Evolutionary conservation across 2,888 invertebrate species (phyloP).

Genomic region (Parnassius apollo): DNA sequence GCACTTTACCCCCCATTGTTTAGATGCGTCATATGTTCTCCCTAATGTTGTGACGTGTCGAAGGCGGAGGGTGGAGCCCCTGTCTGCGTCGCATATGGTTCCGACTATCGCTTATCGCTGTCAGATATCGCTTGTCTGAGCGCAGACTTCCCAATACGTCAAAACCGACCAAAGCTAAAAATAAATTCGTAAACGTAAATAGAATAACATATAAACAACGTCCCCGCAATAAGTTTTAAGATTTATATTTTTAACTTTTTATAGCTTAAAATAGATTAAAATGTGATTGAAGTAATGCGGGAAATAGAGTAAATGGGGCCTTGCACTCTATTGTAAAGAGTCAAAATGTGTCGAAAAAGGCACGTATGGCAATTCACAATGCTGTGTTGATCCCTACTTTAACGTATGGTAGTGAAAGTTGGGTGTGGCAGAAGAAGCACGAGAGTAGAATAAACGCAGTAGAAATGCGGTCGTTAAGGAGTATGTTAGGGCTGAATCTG

Average conservation of each 20-base stretch:
- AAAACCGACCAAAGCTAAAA: constrained; percentile 44
- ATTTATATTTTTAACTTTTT: background rate
- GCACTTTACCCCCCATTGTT: background rate
- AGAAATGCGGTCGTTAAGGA: no score
- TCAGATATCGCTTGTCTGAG: constrained; percentile 72
- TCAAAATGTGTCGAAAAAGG: no score
- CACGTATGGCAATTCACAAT: no score
- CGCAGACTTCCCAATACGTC: constrained; percentile 45
- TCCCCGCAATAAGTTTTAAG: background rate
- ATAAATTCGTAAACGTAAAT: constrained; percentile 35
- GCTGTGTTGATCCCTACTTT: no score
- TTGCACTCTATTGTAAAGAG: no score
- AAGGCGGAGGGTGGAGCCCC: constrained; percentile 31
- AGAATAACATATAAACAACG: constrained; percentile 7
- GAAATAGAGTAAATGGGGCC: no score
- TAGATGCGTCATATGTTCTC: constrained; percentile 21
- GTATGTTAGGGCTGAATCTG: no score
- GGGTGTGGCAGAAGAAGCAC: no score
- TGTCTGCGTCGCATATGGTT: constrained; percentile 53
- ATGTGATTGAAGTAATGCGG: no score
- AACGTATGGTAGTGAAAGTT: no score
- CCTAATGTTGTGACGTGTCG: constrained; percentile 23
- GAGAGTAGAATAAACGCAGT: no score
- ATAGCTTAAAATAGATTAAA: no score
- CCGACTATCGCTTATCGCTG: constrained; percentile 60